phyloP scores from a whole-genome alignment of 2,113 vertebrate genomes.

The Onychostoma macrolepis region DNA sequence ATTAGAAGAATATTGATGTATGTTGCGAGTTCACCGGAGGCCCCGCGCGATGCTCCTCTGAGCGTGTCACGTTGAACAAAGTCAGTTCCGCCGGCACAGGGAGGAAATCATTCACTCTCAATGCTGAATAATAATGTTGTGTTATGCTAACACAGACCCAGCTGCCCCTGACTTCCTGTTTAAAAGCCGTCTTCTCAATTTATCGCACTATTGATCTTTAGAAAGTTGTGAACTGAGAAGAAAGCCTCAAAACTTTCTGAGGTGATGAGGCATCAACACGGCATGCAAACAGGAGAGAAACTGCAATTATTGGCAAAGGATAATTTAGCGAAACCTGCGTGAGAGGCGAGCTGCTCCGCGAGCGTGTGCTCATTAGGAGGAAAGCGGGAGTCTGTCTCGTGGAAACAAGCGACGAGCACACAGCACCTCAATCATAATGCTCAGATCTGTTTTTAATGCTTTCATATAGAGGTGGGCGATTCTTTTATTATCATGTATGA shows the following conservation, averaged over 20 bases:
- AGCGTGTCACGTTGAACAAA: constrained; percentile 16
- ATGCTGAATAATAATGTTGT: constrained; percentile 27
- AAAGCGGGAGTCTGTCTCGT: constrained; percentile 1
- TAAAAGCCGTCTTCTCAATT: background rate
- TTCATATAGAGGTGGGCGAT: background rate
- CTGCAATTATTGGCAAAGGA: constrained; percentile 8
- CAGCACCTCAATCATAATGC: background rate
- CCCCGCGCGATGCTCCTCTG: background rate
- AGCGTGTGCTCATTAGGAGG: constrained; percentile 20
- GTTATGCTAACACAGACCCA: constrained; percentile 29
- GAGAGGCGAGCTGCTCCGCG: background rate
- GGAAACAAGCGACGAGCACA: background rate
- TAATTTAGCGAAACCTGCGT: background rate
- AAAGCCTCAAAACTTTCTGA: background rate
- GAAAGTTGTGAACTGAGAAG: background rate
- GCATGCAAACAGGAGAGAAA: constrained; percentile 4
- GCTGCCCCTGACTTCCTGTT: background rate
- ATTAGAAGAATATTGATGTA: constrained; percentile 28
- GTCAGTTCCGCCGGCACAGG: background rate
- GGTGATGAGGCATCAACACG: constrained; percentile 6
- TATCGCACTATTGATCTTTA: background rate
- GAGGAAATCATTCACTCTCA: constrained; percentile 6
- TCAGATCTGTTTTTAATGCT: constrained; percentile 3
- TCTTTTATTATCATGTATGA: background rate
- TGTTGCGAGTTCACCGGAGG: background rate